Percentiles rank a stretch among this genome's conserved stretches.
Conservation (phyloP, 2,113 vertebrate species). For the Corvus hawaiiensis region DNA sequence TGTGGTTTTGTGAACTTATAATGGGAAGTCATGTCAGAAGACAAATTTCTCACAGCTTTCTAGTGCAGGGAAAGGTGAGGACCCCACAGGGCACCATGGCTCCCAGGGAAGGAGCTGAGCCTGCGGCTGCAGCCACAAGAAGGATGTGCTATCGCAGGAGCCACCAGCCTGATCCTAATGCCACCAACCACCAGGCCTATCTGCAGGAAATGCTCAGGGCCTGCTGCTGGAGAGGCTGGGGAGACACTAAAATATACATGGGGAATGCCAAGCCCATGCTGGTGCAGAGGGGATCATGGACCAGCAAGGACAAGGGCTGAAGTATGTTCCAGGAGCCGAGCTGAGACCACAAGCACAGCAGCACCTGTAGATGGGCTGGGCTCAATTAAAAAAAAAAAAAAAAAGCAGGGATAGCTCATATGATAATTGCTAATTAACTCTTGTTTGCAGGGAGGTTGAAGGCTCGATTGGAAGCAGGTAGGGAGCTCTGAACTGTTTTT, state of each 20-base stretch:
- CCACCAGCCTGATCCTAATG: fast-evolving
- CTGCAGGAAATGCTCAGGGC: not conserved
- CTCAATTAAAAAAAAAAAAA: not conserved
- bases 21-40: not conserved
- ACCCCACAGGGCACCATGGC: fast-evolving
- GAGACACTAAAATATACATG: fast-evolving
- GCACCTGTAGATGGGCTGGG: not conserved
- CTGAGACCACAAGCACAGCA: not conserved
- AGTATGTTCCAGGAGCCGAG: not conserved
- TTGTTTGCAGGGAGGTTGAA: not conserved
- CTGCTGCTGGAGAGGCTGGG: not conserved
- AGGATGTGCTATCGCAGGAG: fast-evolving
- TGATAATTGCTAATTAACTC: not conserved
- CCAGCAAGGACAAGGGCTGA: not conserved
- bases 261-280: fast-evolving
- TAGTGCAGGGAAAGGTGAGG: fast-evolving
- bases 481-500: not conserved
- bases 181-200: not conserved
- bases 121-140: fast-evolving
- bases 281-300: fast-evolving
- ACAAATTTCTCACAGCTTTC: not conserved
- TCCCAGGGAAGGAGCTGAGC: not conserved
- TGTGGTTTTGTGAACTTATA: not conserved
- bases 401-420: fast-evolving
- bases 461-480: not conserved